A percentile compares a stretch with the other conserved stretches of the same genome.
Evolutionary conservation across 2,113 vertebrate species (phyloP).

Genomic region (Dolichallabes microphthalmus): DNA sequence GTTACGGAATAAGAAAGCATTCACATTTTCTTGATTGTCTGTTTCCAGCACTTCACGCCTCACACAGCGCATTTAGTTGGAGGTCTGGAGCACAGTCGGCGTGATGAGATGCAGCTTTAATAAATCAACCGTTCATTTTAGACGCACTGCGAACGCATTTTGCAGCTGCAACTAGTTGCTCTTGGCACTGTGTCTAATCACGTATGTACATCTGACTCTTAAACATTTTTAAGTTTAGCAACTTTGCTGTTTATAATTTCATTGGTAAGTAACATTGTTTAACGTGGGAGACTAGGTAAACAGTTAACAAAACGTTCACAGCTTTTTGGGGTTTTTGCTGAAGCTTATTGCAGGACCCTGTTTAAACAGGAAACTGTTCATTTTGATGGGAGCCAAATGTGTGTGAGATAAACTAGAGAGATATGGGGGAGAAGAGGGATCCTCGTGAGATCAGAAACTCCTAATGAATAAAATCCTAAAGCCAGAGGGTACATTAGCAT

Average conservation of each 20-base stretch:
- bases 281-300: not conserved
- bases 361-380: not conserved
- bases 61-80: not conserved
- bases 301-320: not conserved
- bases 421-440: not conserved
- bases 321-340: not conserved
- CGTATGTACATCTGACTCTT: not conserved
- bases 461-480: constrained; percentile 53
- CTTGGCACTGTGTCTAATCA: not conserved
- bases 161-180: not conserved
- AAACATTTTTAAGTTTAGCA: not conserved
- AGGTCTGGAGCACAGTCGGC: not conserved
- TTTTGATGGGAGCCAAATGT: not conserved
- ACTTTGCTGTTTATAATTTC: not conserved
- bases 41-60: not conserved
- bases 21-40: not conserved
- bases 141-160: not conserved
- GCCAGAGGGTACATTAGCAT: constrained; percentile 56
- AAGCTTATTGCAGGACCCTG: not conserved
- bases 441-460: constrained; percentile 32
- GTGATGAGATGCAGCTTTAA: not conserved
- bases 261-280: not conserved
- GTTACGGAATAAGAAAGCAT: not conserved
- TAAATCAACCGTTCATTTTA: not conserved
- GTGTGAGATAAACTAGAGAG: constrained; percentile 1